A percentile compares a stretch with the other conserved stretches of the same genome.
These are phyloP conservation scores for Micrastur ruficollis DNA, from an alignment of 2,797 vertebrate genomes.

Conservation along the genomic window DNA sequence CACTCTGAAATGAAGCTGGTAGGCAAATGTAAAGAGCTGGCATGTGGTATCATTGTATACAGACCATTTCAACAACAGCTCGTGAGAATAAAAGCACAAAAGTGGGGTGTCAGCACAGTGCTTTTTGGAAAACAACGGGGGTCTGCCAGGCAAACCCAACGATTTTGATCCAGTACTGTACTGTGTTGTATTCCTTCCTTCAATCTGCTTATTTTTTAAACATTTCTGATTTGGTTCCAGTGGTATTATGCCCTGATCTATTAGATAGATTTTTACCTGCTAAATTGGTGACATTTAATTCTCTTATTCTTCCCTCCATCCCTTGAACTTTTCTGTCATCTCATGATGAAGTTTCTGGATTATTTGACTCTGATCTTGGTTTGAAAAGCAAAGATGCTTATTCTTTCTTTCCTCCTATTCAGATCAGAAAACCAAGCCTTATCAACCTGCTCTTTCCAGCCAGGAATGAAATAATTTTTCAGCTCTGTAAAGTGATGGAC, in stretches of 20 bases:
- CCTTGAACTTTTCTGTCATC: background rate
- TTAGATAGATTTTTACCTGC: background rate
- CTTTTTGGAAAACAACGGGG: background rate
- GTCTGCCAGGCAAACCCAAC: background rate
- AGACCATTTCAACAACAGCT: background rate
- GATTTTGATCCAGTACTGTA: background rate
- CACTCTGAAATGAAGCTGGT: background rate
- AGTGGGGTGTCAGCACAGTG: background rate
- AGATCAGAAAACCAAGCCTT: accelerated
- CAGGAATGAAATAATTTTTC: background rate
- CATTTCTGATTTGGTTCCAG: background rate
- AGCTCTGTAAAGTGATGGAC: background rate
- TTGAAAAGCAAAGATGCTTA: background rate
- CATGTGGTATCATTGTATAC: background rate
- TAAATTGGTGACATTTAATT: background rate
- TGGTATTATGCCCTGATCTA: background rate
- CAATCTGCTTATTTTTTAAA: background rate
- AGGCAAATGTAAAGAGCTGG: background rate
- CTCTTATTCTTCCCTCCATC: accelerated
- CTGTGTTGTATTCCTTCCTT: background rate
- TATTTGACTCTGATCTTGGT: background rate
- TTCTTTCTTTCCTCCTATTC: background rate
- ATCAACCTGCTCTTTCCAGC: background rate
- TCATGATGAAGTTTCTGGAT: background rate
- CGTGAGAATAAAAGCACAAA: background rate